Percentiles rank a stretch among this genome's conserved stretches.
phyloP scores from a whole-genome alignment of 2,797 vertebrate species.

The Erethizon dorsatum region DNA sequence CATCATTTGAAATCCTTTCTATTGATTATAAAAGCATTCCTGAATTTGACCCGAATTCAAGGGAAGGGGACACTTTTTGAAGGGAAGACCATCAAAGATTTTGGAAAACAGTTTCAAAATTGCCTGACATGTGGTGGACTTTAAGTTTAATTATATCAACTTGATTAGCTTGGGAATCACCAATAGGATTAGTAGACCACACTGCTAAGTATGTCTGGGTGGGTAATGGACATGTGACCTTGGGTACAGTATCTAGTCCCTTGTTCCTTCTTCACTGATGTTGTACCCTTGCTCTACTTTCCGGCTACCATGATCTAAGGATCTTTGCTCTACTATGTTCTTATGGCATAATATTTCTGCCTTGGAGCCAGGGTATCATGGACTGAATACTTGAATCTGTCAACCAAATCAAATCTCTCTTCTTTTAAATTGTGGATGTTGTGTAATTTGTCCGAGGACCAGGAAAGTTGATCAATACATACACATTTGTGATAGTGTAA shows the following conservation, averaged over 20 bases:
- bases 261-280: background rate
- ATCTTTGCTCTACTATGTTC: background rate
- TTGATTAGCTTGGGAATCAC: background rate
- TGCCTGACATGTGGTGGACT: background rate
- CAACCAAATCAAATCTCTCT: background rate
- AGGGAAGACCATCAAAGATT: background rate
- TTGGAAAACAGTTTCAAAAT: background rate
- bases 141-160: background rate
- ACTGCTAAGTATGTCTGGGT: too few relatives aligned
- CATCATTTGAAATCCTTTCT: background rate
- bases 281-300: background rate
- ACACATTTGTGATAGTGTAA: too few relatives aligned
- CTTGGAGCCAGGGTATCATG: too few relatives aligned
- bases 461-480: background rate
- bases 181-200: background rate
- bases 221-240: background rate
- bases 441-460: background rate
- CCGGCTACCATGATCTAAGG: background rate
- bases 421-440: background rate
- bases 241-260: background rate
- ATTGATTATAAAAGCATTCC: background rate
- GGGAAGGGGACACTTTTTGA: background rate
- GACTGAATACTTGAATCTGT: too few relatives aligned
- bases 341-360: background rate
- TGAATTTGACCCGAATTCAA: background rate